Percentiles rank a stretch among this genome's conserved stretches.
Conservation (phyloP, 2,797 vertebrate species). For the Melanotaenia parkinsoni region DNA sequence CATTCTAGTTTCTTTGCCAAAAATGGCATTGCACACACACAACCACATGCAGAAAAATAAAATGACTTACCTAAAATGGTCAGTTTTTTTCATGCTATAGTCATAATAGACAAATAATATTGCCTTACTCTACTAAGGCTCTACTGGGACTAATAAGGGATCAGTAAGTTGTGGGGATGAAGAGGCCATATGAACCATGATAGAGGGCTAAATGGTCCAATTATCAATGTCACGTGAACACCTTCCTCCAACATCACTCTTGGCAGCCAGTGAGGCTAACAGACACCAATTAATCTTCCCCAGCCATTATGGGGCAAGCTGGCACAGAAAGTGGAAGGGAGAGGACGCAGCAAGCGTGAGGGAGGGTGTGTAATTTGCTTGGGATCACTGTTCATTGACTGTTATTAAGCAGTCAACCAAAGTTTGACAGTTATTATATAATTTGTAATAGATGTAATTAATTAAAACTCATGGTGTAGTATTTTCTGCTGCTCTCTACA, state of each 20-base stretch:
- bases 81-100: conserved; percentile 3
- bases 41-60: conserved; percentile 14
- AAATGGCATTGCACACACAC: conserved; percentile 12
- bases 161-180: conserved; percentile 35
- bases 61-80: conserved; percentile 24
- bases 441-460: conserved; percentile 57
- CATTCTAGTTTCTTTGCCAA: conserved; percentile 7
- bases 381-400: conserved; percentile 52
- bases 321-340: conserved; percentile 53
- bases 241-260: conserved; percentile 51
- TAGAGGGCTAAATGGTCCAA: conserved; percentile 58
- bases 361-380: conserved; percentile 55
- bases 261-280: conserved; percentile 58
- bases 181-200: conserved; percentile 48
- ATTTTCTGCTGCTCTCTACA: conserved; percentile 37
- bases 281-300: conserved; percentile 69
- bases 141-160: conserved; percentile 33
- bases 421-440: conserved; percentile 56
- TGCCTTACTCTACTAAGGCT: conserved; percentile 16
- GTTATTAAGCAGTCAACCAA: conserved; percentile 65
- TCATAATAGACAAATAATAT: conserved; percentile 21
- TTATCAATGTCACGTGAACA: conserved; percentile 54
- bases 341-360: conserved; percentile 39
- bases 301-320: conserved; percentile 51
- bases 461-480: conserved; percentile 48